Conservation (phyloP, 2,888 invertebrate genomes). For the Amblyjoppa proteus region DNA sequence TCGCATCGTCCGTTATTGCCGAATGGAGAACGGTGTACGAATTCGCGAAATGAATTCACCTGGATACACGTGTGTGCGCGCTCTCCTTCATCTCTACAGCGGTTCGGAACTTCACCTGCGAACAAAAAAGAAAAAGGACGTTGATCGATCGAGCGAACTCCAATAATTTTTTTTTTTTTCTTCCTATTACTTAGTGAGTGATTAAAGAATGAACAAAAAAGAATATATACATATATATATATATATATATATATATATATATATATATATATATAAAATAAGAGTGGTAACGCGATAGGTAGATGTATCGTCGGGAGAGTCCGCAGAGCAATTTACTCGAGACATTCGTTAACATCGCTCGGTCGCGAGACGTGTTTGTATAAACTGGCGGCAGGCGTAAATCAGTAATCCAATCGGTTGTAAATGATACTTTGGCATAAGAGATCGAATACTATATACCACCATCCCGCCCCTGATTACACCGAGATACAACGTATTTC, state of each 20-base stretch:
- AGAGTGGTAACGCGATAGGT: constrained; percentile 28
- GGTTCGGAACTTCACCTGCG: not conserved
- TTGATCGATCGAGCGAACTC: too few relatives aligned
- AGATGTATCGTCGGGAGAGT: not conserved
- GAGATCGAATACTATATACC: constrained; percentile 70
- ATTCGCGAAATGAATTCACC: not conserved
- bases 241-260: too few relatives aligned
- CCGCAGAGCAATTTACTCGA: constrained; percentile 43
- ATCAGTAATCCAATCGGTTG: constrained; percentile 77
- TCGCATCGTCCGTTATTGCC: constrained; percentile 5
- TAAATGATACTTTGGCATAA: constrained; percentile 75
- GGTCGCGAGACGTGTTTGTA: constrained; percentile 70
- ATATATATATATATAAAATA: not conserved
- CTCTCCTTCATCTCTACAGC: not conserved
- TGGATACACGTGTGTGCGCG: not conserved
- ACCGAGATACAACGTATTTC: constrained; percentile 67
- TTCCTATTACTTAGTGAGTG: not conserved
- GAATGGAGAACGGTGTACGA: not conserved
- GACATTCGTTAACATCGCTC: constrained; percentile 61
- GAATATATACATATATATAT: too few relatives aligned
- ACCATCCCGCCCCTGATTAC: constrained; percentile 60
- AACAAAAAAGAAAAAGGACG: not conserved
- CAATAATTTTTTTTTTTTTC: not conserved
- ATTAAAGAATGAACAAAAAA: too few relatives aligned
- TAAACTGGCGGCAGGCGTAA: constrained; percentile 73